phyloP scores from a whole-genome alignment of 2,888 invertebrate species.

The Hylaea fasciaria region DNA sequence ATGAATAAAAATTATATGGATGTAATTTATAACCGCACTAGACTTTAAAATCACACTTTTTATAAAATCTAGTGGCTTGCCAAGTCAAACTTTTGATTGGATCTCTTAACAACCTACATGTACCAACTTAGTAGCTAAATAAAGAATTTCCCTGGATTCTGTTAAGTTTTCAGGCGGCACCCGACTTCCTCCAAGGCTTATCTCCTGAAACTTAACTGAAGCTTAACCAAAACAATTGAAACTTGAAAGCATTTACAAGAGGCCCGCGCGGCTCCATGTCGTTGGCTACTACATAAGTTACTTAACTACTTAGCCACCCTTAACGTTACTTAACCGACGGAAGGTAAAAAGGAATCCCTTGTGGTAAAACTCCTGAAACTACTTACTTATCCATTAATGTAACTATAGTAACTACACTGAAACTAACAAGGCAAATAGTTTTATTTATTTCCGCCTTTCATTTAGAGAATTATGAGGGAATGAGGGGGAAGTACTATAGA shows the following conservation, averaged over 20 bases:
- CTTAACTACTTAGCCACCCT: constrained; percentile 41
- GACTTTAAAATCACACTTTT: no score
- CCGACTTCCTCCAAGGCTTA: constrained; percentile 12
- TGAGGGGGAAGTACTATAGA: no score
- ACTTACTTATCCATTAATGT: constrained; percentile 33
- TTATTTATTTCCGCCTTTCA: constrained; percentile 15
- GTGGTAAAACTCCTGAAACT: constrained; percentile 33
- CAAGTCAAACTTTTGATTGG: no score
- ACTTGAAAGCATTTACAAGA: constrained; percentile 27
- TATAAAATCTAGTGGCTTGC: no score
- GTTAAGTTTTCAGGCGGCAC: background rate
- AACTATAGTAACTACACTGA: constrained; percentile 10
- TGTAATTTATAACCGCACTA: no score
- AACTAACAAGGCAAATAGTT: constrained; percentile 18
- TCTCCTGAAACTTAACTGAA: constrained; percentile 18
- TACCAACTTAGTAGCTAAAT: background rate
- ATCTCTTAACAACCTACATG: no score
- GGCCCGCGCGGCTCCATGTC: constrained; percentile 23
- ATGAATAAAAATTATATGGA: no score
- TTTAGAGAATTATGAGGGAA: background rate
- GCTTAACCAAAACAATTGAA: constrained; percentile 32
- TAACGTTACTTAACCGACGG: constrained; percentile 39
- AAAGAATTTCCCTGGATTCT: background rate
- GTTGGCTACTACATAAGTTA: constrained; percentile 37
- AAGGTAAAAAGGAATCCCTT: constrained; percentile 40